Base-by-base conservation (phyloP, 2,888 invertebrate genomes). In the Stenichneumon culpator region DNA sequence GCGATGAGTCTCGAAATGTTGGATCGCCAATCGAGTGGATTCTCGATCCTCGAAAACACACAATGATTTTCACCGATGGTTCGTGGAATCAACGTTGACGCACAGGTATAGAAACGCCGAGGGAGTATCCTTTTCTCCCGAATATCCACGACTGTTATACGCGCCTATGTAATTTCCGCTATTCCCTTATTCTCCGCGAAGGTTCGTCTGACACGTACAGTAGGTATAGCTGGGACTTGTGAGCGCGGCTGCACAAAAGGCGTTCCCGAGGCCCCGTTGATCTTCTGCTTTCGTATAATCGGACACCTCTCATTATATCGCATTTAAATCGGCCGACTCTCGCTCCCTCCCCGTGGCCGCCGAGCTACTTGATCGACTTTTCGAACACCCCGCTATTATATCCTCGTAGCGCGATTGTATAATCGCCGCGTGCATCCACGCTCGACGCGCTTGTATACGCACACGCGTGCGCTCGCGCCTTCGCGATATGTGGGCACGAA, bases 341-440 rank as follows among this genome's bases (percentile, higher is more conserved):
- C 25, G 63, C 63, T 60, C 81, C 60, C 19, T n/a, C 73, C 77
- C 5, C 25, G 36, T 47, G 54, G 25, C 60, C 54, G 57, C 44
- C 54, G 83, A 79, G 79, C 85, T 88, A 87, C 86, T 87, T 86
- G 87, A 88, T 88, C 86, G 87, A 88, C 86, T 90, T 92, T 89
- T 87, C 88, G 89, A 89, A 91, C 89, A 92, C 88, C 92, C 87
- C 50, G 87, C 90, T 89, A 92, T 92, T 92, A 91, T 90, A 91
- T 90, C 88, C 89, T 89, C 88, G 84, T 84, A 77, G 67, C 87
- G 88, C 90, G 89, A 91, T 92, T 91, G 89, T 75, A 86, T 83
- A 92, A 92, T 92, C 91, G 90, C 89, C 87, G 72, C 77, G 75
- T 79, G 57, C 52, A 79, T 79, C 50, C 52, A 25, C 11, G 57